Conservation (phyloP, 2,113 vertebrate species). For the rabbit (Oryctolagus cuniculus) region mOryCun1.1 NC_091443.1:60072001-60072500, state of each 20-base stretch:
- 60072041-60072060: constrained; percentile 97
- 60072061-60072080: constrained; percentile 99
- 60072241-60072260: constrained; percentile 97
- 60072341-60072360: constrained; percentile 91
- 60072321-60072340: constrained; percentile 95
- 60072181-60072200: constrained; percentile 99
- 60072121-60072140: constrained; percentile 98
- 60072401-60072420: constrained; percentile 99
- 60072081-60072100: constrained; percentile 96
- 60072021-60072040: constrained; percentile 98
- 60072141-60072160: constrained; percentile 97
- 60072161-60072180: constrained; percentile 99
- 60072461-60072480: constrained; percentile 91
- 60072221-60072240: constrained; percentile 96
- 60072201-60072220: constrained; percentile 92
- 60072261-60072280: constrained; percentile 96
- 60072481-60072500: constrained; percentile 92
- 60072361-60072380: constrained; percentile 97
- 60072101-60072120: constrained; percentile 99
- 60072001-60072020: constrained; percentile 97
- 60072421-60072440: constrained; percentile 98
- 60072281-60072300: constrained; percentile 94
- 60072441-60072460: constrained; percentile 98
- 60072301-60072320: constrained; percentile 95
- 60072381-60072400: constrained; percentile 98